These are phyloP conservation scores for Drosophila mayaguana DNA, from an alignment of 2,888 invertebrate genomes.

Conservation along the genomic window DNA sequence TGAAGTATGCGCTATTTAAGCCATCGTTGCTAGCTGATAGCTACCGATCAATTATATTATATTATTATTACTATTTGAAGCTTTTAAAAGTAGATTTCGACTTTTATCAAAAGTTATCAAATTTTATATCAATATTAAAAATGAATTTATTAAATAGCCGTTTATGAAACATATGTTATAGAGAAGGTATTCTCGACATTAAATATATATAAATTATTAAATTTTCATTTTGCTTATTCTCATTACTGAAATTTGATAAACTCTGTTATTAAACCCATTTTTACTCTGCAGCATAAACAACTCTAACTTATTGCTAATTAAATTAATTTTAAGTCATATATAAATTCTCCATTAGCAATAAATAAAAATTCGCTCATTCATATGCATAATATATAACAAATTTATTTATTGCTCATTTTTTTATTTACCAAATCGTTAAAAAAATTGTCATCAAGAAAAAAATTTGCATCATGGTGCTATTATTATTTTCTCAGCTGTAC, in stretches of 20 bases:
- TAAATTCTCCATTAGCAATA: slow-evolving; percentile 2
- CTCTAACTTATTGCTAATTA: neutral
- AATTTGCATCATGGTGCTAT: neutral
- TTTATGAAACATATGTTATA: neutral
- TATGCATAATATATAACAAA: neutral
- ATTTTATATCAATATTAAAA: no score
- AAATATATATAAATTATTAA: neutral
- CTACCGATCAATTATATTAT: neutral
- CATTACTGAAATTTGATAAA: neutral
- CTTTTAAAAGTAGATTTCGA: neutral
- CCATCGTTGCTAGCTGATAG: neutral
- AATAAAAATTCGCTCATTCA: neutral
- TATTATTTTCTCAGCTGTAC: neutral
- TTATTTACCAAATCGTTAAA: neutral
- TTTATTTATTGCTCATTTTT: neutral
- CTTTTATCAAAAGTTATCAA: neutral
- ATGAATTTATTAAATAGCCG: neutral
- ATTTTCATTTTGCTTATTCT: neutral
- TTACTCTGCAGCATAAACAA: neutral
- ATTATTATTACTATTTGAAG: neutral
- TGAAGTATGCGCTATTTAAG: neutral
- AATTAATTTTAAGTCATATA: neutral
- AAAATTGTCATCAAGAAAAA: neutral
- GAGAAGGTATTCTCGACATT: neutral
- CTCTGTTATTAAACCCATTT: neutral